Conservation (phyloP, 2,888 invertebrate species). For the Ormyrus pomaceus region DNA sequence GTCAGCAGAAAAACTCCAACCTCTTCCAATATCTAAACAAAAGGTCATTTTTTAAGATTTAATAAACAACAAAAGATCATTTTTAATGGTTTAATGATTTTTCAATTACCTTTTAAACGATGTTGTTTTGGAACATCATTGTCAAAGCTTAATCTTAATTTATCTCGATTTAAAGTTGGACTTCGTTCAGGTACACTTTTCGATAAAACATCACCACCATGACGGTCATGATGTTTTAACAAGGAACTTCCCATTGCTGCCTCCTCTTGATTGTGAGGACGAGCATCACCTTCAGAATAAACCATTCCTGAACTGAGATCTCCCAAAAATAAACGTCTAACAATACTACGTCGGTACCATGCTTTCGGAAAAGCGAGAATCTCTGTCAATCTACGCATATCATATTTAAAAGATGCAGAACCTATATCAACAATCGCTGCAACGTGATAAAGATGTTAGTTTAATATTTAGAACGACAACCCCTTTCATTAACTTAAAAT, state of each 20-base stretch:
- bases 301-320: constrained; percentile 84
- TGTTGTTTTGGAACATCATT: constrained; percentile 76
- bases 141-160: constrained; percentile 79
- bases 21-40: constrained; percentile 77
- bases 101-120: constrained; percentile 74
- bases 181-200: constrained; percentile 71
- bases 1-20: constrained; percentile 78
- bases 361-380: constrained; percentile 98
- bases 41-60: background rate
- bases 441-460: constrained; percentile 53
- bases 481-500: too few relatives aligned
- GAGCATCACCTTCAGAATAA: constrained; percentile 75
- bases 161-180: constrained; percentile 77
- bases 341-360: constrained; percentile 97
- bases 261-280: constrained; percentile 70
- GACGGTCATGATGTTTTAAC: constrained; percentile 70
- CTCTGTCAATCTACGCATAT: constrained; percentile 97
- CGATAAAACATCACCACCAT: constrained; percentile 66
- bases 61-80: background rate
- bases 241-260: constrained; percentile 71
- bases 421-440: constrained; percentile 96
- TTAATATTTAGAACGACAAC: background rate
- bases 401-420: constrained; percentile 97
- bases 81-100: background rate
- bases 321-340: constrained; percentile 93